These are phyloP conservation scores for Eremobia ochroleuca DNA, from an alignment of 2,888 invertebrate species.

Conservation along the genomic window DNA sequence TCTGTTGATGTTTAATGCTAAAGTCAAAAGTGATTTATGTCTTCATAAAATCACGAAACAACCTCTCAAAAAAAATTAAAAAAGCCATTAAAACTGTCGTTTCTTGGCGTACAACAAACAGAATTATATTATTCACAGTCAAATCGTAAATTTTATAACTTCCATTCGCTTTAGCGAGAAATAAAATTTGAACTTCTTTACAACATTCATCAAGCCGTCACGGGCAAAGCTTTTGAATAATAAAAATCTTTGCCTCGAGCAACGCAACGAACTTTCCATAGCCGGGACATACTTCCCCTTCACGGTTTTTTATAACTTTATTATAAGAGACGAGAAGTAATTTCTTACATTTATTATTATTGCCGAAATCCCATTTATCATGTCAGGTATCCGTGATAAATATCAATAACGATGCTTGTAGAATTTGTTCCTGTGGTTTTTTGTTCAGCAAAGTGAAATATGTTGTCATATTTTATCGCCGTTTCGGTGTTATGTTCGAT, in stretches of 20 bases:
- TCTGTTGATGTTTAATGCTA: conserved; percentile 23
- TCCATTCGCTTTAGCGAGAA: conserved; percentile 80
- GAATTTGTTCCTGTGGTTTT: conserved; percentile 65
- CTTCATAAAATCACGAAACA: conserved; percentile 49
- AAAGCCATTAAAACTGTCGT: conserved; percentile 66
- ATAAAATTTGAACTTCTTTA: conserved; percentile 87
- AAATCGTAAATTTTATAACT: conserved; percentile 79
- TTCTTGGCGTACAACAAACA: conserved; percentile 70
- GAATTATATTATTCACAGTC: conserved; percentile 75
- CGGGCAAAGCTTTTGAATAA: conserved; percentile 87
- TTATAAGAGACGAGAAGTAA: conserved; percentile 73
- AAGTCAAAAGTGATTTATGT: conserved; percentile 44
- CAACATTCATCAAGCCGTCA: conserved; percentile 89
- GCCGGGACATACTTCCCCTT: conserved; percentile 66
- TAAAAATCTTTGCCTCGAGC: conserved; percentile 79
- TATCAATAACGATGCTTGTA: conserved; percentile 71
- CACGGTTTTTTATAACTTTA: conserved; percentile 71
- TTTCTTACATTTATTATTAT: conserved; percentile 78
- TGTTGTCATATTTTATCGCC: conserved; percentile 67
- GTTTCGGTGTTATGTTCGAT: conserved; percentile 57
- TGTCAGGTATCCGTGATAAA: conserved; percentile 70
- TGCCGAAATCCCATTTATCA: conserved; percentile 71
- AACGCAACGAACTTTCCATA: conserved; percentile 64
- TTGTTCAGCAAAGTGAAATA: conserved; percentile 64
- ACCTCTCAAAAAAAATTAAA: conserved; percentile 59